These are phyloP conservation scores for Pachyseris speciosa DNA, from an alignment of 64 coral and sea anemone species.

Conservation along the genomic window DNA sequence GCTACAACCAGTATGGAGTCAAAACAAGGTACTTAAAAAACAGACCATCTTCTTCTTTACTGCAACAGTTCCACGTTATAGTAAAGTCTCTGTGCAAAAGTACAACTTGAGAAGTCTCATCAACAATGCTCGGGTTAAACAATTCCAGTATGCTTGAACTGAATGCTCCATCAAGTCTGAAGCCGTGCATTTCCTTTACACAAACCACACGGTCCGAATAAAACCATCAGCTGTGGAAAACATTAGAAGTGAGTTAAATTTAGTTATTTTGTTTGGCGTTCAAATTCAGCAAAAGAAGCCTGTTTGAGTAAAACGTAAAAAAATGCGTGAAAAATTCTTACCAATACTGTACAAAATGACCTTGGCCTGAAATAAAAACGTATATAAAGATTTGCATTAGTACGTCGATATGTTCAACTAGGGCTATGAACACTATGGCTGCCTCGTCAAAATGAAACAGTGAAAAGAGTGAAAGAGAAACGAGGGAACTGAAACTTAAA, in stretches of 20 bases:
- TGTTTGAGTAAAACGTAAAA: neutral
- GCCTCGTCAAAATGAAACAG: neutral
- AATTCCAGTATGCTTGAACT: neutral
- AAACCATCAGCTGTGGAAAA: conserved; percentile 86
- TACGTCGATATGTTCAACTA: too few species aligned
- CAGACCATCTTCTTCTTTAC: neutral
- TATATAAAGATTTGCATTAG: neutral
- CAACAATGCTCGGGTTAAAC: neutral
- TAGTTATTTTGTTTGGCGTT: neutral
- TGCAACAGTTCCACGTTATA: too few species aligned
- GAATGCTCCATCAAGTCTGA: neutral
- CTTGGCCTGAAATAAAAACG: conserved; percentile 66
- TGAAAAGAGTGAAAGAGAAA: neutral
- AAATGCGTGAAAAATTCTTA: conserved; percentile 38
- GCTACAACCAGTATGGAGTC: neutral
- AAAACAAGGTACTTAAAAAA: neutral
- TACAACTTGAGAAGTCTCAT: too few species aligned
- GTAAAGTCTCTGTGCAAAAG: too few species aligned
- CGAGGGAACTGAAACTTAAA: neutral
- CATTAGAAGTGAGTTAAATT: neutral
- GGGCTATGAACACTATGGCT: too few species aligned
- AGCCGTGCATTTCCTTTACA: conserved; percentile 14
- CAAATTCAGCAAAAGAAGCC: neutral
- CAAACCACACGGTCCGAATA: conserved; percentile 92
- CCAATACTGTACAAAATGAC: conserved; percentile 90